These are phyloP conservation scores for Garra rufa DNA, from an alignment of 2,113 vertebrate species.

Conservation along the genomic window DNA sequence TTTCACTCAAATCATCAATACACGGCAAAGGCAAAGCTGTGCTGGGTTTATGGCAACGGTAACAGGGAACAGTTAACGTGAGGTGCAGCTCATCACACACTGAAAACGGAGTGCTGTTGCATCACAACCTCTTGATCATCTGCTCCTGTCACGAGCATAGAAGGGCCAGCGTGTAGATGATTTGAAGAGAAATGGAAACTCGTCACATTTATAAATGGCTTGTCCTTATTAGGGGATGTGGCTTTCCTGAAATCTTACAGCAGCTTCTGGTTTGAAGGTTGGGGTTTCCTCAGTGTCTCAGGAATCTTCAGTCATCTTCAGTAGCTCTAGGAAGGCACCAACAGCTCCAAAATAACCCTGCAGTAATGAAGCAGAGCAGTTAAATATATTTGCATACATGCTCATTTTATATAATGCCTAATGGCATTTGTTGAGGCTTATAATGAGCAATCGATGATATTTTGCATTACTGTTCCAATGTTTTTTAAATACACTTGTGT, in stretches of 20 bases:
- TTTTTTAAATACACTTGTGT: no score
- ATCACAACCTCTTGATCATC: not conserved
- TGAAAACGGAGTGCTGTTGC: not conserved
- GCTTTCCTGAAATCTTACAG: slow-evolving; percentile 58
- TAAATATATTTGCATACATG: not conserved
- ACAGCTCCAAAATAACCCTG: slow-evolving; percentile 90
- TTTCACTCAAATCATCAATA: slow-evolving; percentile 25
- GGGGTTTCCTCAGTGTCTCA: slow-evolving; percentile 45
- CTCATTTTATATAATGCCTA: not conserved
- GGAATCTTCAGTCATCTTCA: slow-evolving; percentile 70
- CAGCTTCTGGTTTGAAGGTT: slow-evolving; percentile 55
- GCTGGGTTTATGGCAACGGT: not conserved
- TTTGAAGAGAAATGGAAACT: slow-evolving; percentile 21
- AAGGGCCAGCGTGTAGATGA: not conserved
- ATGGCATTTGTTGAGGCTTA: not conserved
- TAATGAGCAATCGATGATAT: not conserved
- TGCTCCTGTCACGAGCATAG: not conserved
- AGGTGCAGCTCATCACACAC: not conserved
- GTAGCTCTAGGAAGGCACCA: slow-evolving; percentile 85
- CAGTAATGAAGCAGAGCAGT: not conserved
- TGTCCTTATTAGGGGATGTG: slow-evolving; percentile 48
- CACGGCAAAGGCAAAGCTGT: not conserved
- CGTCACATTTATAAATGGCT: slow-evolving; percentile 35
- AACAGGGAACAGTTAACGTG: not conserved
- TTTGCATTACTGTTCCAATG: no score